Evolutionary conservation across 2,888 invertebrate genomes (phyloP), one percentile per base, ranked within the genome.

Genomic region (Halocaridina rubra): DNA sequence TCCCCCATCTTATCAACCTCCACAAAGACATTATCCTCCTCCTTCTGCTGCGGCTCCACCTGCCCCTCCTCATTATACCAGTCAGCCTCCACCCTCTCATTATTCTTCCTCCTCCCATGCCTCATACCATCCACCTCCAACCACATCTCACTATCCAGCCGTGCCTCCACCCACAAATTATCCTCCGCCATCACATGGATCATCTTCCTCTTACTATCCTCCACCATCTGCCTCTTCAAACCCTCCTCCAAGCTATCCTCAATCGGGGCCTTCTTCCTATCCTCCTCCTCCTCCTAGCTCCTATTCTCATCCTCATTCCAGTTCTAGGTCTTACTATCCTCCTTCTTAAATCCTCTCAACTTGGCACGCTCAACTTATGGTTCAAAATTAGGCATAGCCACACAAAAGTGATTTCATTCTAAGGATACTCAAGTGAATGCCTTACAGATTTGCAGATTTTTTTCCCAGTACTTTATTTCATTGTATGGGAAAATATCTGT

Each of bases 21-120:
- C 71, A 69, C 86, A 59, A 24, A 76, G 76, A 16, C 82, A 74
- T 77, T 81, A 78, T 16, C 72, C 81, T 19, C 71, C 80, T 13
- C 80, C 84, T 39, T 75, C 86, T 46, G 53, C 86, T 27, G 75
- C 75, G 29, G 59, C 79, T 71, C 39, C 78, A 32, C 81, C 77
- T 32, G 79, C 81, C 61, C 76, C 81, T 19, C 85, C 79, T 32
- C 87, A 86, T 57, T 86, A 81, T 30, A 74, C 82, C 72, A 78
- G 84, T 39, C 85, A 86, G 57, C 86, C 82, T 74, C 85, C 87
- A 24, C 80, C 82, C 24, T 61, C 84, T 10, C 88, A 86, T 64
- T 86, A 81, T 46, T 75, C 82, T 71, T 69, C 86, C 61, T 75
- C 84, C 57, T 46, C 67, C 67, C 86, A 78, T 67, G 78, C 74